Evolutionary conservation across 92 coral and sea anemone species (phyloP).

Genomic region (Epizoanthus scotinus): DNA sequence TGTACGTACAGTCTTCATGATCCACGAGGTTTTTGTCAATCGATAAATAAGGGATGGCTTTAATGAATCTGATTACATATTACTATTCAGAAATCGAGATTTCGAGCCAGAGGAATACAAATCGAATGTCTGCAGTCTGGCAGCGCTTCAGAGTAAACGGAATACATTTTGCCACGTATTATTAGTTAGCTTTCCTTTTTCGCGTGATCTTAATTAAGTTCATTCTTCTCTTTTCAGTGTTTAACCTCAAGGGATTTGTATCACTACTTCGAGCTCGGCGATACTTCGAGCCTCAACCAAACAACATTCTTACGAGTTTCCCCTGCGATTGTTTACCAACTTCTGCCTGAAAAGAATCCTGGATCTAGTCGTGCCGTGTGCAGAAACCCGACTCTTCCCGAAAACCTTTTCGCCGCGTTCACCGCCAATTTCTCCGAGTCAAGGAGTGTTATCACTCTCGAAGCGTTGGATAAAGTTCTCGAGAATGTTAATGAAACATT

Average conservation of each 20-base stretch:
- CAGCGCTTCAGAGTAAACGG: neutral
- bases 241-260: slow-evolving; percentile 41
- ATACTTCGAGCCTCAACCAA: slow-evolving; percentile 3
- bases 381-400: slow-evolving; percentile 38
- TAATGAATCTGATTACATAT: no score
- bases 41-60: no score
- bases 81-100: neutral
- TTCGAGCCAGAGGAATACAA: neutral
- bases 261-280: neutral
- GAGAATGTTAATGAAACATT: slow-evolving; percentile 29
- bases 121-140: neutral
- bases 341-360: slow-evolving; percentile 66
- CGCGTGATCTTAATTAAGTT: neutral
- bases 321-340: slow-evolving; percentile 55
- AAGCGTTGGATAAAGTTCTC: slow-evolving; percentile 13
- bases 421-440: slow-evolving; percentile 19
- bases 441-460: neutral
- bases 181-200: neutral
- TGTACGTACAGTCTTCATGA: neutral
- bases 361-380: slow-evolving; percentile 49
- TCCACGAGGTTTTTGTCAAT: neutral
- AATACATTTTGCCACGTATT: neutral
- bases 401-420: slow-evolving; percentile 46
- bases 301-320: slow-evolving; percentile 43
- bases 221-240: slow-evolving; percentile 39